A percentile compares a stretch with the other conserved stretches of the same genome.
Evolutionary conservation across 2,113 vertebrate genomes (phyloP).

Genomic region (Lophius piscatorius): DNA sequence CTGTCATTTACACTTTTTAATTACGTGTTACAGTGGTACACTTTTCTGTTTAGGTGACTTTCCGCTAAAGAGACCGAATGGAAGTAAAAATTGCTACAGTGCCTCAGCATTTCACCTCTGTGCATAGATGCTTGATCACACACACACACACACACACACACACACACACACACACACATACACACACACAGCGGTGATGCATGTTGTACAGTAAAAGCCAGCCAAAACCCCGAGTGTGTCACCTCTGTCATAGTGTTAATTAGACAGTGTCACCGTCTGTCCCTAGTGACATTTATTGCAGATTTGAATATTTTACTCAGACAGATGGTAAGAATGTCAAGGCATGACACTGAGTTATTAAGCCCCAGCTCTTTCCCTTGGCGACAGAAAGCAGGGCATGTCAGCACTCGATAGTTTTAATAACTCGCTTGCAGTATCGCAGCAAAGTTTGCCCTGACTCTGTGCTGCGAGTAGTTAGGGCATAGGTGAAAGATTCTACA

Average conservation of each 20-base stretch:
- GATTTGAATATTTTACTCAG: constrained; percentile 86
- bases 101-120: constrained; percentile 51
- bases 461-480: constrained; percentile 46
- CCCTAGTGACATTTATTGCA: constrained; percentile 84
- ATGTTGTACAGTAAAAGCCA: constrained; percentile 66
- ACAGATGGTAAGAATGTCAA: constrained; percentile 87
- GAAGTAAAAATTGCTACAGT: constrained; percentile 21
- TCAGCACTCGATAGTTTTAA: constrained; percentile 81
- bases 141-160: constrained; percentile 4
- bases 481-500: constrained; percentile 51
- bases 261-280: constrained; percentile 81
- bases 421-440: constrained; percentile 66
- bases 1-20: constrained; percentile 73
- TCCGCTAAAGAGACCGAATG: constrained; percentile 45
- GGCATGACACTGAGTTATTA: constrained; percentile 85
- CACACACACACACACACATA: constrained; percentile 1
- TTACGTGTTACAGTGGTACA: constrained; percentile 40
- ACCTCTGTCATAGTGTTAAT: constrained; percentile 83
- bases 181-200: constrained; percentile 13
- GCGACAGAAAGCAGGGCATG: constrained; percentile 74
- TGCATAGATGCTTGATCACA: constrained; percentile 5
- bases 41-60: constrained; percentile 50
- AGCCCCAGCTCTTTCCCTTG: constrained; percentile 76
- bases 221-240: constrained; percentile 73
- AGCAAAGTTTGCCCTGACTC: constrained; percentile 68